These are phyloP conservation scores for Sapayoa aenigma DNA, from an alignment of 2,113 vertebrate species.

Conservation along the genomic window DNA sequence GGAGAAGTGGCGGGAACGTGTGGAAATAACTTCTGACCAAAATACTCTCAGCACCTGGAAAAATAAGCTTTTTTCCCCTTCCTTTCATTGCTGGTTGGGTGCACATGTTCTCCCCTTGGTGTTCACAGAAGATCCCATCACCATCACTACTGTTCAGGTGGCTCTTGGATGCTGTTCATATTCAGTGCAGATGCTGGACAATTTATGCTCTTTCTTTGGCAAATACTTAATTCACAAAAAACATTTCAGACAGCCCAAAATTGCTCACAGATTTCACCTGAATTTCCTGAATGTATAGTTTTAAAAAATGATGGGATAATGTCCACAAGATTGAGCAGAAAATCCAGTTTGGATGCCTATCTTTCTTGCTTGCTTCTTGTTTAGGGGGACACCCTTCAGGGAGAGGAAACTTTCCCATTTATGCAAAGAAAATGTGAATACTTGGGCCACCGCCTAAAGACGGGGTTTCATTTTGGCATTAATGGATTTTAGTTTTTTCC, in stretches of 20 bases:
- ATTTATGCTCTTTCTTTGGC: neutral
- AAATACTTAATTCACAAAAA: neutral
- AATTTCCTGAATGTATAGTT: neutral
- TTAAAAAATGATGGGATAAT: neutral
- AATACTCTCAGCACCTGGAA: neutral
- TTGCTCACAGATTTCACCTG: neutral
- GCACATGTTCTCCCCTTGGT: neutral
- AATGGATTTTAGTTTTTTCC: neutral
- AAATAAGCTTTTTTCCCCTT: neutral
- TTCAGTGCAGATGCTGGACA: neutral
- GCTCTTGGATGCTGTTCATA: neutral
- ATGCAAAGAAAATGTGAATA: neutral
- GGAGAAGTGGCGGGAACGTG: neutral
- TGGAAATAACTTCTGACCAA: neutral
- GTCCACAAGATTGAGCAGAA: neutral
- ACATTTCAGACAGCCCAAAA: neutral
- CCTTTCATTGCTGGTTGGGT: neutral
- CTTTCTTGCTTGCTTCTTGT: neutral
- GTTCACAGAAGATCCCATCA: neutral
- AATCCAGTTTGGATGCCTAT: neutral
- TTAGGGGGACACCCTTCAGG: fast-evolving
- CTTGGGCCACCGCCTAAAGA: neutral
- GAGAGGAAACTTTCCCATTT: neutral
- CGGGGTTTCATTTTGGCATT: neutral
- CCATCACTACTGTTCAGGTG: neutral